Conservation (phyloP, 2,888 invertebrate genomes). For the Tipula confusa region DNA sequence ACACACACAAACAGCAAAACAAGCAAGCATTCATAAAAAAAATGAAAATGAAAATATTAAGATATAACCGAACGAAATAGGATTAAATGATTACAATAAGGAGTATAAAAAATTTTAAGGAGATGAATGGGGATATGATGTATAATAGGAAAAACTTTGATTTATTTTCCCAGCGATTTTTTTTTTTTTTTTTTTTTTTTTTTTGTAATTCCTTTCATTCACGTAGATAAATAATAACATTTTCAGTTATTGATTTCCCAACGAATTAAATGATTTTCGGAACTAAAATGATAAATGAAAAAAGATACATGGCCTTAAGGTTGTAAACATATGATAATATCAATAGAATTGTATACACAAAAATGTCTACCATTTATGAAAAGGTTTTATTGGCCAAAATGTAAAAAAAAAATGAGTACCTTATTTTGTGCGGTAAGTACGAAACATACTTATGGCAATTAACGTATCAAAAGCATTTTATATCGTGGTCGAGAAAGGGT, state of each 20-base stretch:
- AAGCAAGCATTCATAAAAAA: not conserved
- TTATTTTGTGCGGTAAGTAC: not conserved
- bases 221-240: not conserved
- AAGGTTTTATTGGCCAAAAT: not conserved
- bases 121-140: slow-evolving; percentile 4
- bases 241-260: not conserved
- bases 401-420: no score
- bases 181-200: not conserved
- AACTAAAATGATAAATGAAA: not conserved
- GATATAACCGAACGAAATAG: slow-evolving; percentile 10
- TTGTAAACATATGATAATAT: not conserved
- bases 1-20: not conserved
- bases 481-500: no score
- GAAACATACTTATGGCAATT: not conserved
- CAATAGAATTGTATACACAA: not conserved
- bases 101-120: not conserved
- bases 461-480: not conserved
- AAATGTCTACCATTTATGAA: not conserved
- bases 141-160: not conserved
- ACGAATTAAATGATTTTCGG: not conserved
- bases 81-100: slow-evolving; percentile 25
- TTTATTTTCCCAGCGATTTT: not conserved
- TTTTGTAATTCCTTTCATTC: not conserved
- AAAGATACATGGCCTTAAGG: not conserved
- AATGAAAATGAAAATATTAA: not conserved